Evolutionary conservation across 53 echinoderm and acorn worm species (phyloP), one percentile per base, ranked within the genome.

Genomic region (Zoroaster sp.): DNA sequence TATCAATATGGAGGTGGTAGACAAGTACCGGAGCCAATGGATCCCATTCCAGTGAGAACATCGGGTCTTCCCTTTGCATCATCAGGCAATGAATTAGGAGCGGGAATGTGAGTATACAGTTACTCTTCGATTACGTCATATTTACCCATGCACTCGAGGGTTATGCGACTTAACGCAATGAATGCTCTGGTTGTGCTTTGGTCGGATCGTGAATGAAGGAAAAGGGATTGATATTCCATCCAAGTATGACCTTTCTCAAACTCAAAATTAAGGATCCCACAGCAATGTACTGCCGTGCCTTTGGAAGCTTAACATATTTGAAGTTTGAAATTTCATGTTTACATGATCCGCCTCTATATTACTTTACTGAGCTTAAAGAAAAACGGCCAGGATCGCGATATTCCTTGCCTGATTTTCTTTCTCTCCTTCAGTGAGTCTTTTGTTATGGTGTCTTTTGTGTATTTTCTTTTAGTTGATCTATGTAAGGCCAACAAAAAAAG

Each of bases 31-130:
- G 82, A 66, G 14, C 32, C 68, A 14, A 67, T 82, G 82, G 85
- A 70, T 0, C 70, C 85, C 21, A 85, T 85, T n/a, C 85, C 85
- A 7, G 85, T 85, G 17, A 44, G 85, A 49, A 85, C 85, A 21
- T 85, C 85, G 37, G 72, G 85, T 17, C 45, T 85, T 20, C 85
- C 85, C 7, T 49, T 85, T 46, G 36, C 71, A 30, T 47, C 69
- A 7, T 35, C 85, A 1, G 85, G 85, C 51, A 85, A 85, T 37
- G 85, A 85, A 35, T n/a, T 85, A 37, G 85, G 70, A 47, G 70
- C 85, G 18, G 85, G 85, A 46, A 85, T 85, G 85, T 85, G 70
- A 85, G 85, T n/a, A n/a, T n/a, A n/a, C n/a, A n/a, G n/a, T 81
- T 23, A 18, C 14, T 32, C 32, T 46, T 45, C 15, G 31, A 45